Conservation (phyloP, 2,888 invertebrate genomes). For the Clostera curtula region DNA sequence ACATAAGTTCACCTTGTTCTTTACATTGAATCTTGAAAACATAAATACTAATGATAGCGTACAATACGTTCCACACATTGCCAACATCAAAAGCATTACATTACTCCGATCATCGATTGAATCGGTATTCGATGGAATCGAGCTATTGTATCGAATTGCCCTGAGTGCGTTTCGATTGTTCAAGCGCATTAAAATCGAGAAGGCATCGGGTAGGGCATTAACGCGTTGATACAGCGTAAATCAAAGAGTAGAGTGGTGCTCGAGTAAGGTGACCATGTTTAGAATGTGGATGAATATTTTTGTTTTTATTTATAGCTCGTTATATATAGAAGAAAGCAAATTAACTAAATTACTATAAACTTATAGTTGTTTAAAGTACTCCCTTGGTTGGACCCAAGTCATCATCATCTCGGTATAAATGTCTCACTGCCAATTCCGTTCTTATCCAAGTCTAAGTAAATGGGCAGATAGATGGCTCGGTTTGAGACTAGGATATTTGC, state of each 20-base stretch:
- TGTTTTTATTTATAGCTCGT: background rate
- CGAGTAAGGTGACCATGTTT: slow-evolving; percentile 21
- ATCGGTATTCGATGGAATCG: slow-evolving; percentile 13
- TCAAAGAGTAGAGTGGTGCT: slow-evolving; percentile 26
- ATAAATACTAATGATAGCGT: background rate
- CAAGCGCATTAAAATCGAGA: slow-evolving; percentile 15
- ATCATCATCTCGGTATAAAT: too few relatives aligned
- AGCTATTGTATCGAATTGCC: slow-evolving; percentile 15
- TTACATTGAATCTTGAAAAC: background rate
- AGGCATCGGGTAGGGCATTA: slow-evolving; percentile 31
- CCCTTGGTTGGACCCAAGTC: too few relatives aligned
- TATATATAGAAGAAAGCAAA: too few relatives aligned
- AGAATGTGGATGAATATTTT: background rate
- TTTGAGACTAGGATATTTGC: too few relatives aligned
- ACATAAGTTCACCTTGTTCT: too few relatives aligned
- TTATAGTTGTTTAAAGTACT: too few relatives aligned
- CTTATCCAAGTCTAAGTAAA: too few relatives aligned
- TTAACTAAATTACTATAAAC: too few relatives aligned
- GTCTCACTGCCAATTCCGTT: too few relatives aligned
- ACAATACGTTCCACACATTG: slow-evolving; percentile 10
- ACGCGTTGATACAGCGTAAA: slow-evolving; percentile 40
- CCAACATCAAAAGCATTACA: slow-evolving; percentile 5
- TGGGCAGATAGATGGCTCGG: too few relatives aligned
- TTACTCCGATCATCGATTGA: slow-evolving; percentile 9
- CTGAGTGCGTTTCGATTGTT: slow-evolving; percentile 8